Conservation (phyloP, 2,797 vertebrate genomes). For the Garrulus glandarius region DNA sequence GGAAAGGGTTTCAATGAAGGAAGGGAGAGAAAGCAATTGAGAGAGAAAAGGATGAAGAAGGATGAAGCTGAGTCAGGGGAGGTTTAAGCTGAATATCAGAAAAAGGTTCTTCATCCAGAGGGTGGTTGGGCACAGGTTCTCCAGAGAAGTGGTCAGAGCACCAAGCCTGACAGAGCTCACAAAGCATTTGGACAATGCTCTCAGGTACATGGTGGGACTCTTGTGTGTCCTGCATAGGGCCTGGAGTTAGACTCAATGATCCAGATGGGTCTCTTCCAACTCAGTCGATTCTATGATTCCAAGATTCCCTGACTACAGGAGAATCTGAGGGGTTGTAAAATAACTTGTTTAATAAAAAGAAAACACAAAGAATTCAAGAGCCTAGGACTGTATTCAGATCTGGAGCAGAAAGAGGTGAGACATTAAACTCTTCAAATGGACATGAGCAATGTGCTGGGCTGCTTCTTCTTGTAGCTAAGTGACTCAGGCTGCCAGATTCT, state of each 20-base stretch:
- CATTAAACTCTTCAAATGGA: neutral
- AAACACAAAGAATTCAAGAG: neutral
- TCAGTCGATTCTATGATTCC: neutral
- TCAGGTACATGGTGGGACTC: neutral
- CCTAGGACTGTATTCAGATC: accelerated
- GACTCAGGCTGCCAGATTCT: neutral
- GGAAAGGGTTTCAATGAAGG: neutral
- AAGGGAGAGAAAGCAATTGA: neutral
- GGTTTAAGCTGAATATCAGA: neutral
- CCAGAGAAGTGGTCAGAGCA: neutral
- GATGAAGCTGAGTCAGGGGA: neutral
- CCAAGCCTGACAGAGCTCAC: neutral
- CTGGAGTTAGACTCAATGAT: neutral
- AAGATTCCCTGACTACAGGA: neutral
- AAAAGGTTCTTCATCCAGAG: neutral
- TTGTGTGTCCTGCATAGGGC: neutral
- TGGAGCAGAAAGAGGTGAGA: neutral
- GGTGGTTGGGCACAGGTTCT: accelerated
- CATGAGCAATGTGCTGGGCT: neutral
- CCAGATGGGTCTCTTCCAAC: neutral
- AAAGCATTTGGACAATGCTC: neutral
- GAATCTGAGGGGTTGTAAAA: neutral
- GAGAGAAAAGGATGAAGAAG: neutral
- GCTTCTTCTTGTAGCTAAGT: neutral
- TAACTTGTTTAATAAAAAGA: neutral